phyloP scores from a whole-genome alignment of 2,113 vertebrate species.

The Miniopterus natalensis region DNA sequence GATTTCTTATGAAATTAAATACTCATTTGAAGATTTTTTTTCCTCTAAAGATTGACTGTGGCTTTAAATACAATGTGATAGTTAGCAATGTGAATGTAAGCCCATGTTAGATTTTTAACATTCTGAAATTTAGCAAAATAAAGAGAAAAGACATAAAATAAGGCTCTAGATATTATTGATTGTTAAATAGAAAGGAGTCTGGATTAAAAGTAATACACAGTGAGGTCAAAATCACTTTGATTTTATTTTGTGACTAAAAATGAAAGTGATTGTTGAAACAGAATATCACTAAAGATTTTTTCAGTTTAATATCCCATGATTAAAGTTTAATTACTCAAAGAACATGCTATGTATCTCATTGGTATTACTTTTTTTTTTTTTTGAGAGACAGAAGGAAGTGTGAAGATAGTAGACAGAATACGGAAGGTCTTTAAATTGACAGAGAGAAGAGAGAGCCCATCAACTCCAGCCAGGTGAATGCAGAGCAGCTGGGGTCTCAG shows the following conservation, averaged over 20 bases:
- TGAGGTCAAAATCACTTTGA: conserved; percentile 18
- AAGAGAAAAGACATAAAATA: not conserved
- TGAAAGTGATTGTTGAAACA: not conserved
- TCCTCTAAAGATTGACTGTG: not conserved
- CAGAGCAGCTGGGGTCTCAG: fast-evolving
- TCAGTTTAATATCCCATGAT: not conserved
- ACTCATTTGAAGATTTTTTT: not conserved
- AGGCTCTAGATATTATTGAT: not conserved
- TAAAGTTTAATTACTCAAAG: conserved; percentile 33
- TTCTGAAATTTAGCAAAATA: not conserved
- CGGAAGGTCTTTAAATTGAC: not conserved
- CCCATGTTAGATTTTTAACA: not conserved
- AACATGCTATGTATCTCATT: not conserved
- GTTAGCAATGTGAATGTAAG: not conserved
- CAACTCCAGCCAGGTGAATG: not conserved
- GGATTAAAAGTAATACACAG: not conserved
- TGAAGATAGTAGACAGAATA: not conserved
- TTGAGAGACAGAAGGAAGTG: not conserved
- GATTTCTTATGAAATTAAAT: not conserved
- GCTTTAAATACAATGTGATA: not conserved
- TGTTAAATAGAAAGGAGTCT: not conserved
- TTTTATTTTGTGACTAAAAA: conserved; percentile 31
- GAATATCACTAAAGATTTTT: not conserved
- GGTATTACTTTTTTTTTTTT: not conserved
- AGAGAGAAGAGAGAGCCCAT: not conserved